Evolutionary conservation across 2,888 invertebrate genomes (phyloP), one percentile per base, ranked within the genome.

Genomic region (Amphipoea oculea): DNA sequence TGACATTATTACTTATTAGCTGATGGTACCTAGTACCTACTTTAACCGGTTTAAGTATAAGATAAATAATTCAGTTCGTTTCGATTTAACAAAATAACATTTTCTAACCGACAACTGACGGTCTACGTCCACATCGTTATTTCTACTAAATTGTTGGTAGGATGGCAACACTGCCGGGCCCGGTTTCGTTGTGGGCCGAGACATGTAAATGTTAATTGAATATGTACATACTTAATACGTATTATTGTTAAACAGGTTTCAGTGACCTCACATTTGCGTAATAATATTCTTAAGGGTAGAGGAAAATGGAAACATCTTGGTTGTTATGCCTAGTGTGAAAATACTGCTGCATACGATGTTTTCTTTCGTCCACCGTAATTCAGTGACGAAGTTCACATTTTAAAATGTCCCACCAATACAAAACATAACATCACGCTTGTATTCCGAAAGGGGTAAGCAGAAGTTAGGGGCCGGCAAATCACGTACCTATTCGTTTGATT

Each of bases 151-250:
- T 12, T 4, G 6, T 36, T 54, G 11, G 7, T 70, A 69, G 42
- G n/a, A 36, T 72, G 40, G 63, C 68, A 72, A 72, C 57, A 78
- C 57, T 36, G n/a, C 7, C 14, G 11, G 11, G 14, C 45, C 48
- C 63, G 23, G n/a, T 60, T 51, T 51, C 36, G 17, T 40, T 79
- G 60, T 54, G 14, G 51, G 12, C 6, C 36, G 63, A 40, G 23
- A 51, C 9, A 82, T 51, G 84, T 72, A 69, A 69, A 84, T 79
- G 63, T 14, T 73, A 73, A 84, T 69, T 69, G 51, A 84, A 79
- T 84, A 82, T 82, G 79, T 76, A 69, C 79, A 73, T 79, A 70
- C 29, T 36, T 72, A 84, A 73, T 82, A 69, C n/a, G n/a, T 23
- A 57, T 65, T 69, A 71, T 51, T 73, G 51, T 36, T 29, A 45